These are phyloP conservation scores for Drosophila affinis DNA, from an alignment of 2,888 invertebrate genomes.

Conservation along the genomic window DNA sequence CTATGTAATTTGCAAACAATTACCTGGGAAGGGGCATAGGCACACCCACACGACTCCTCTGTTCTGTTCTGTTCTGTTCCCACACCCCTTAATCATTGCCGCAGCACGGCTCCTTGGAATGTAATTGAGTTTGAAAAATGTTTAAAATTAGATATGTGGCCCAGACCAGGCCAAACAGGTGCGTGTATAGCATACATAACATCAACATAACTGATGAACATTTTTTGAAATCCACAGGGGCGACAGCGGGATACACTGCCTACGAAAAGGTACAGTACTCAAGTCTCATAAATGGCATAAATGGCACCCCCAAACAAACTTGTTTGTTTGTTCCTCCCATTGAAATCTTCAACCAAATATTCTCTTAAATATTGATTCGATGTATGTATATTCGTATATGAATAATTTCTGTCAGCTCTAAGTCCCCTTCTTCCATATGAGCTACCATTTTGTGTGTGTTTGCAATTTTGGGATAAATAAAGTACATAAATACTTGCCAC, in stretches of 20 bases:
- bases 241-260: background rate
- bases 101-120: constrained; percentile 25
- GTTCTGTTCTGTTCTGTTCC: background rate
- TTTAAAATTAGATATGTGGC: constrained; percentile 64
- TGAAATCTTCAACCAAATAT: background rate
- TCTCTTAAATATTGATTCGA: background rate
- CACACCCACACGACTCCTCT: constrained; percentile 25
- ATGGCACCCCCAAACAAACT: too few relatives aligned
- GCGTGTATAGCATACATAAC: constrained; percentile 24
- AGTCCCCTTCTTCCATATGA: background rate
- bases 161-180: constrained; percentile 15
- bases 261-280: background rate
- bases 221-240: background rate
- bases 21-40: constrained; percentile 50
- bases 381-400: background rate
- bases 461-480: constrained; percentile 15
- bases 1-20: constrained; percentile 70
- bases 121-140: constrained; percentile 74
- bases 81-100: background rate
- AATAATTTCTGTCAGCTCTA: background rate
- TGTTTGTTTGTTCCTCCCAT: too few relatives aligned
- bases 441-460: constrained; percentile 24
- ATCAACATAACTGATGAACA: constrained; percentile 1
- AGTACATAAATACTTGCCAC: constrained; percentile 12
- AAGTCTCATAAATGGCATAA: too few relatives aligned